phyloP scores from a whole-genome alignment of 1,140 invertebrate genomes.

The Lordiphosa stackelbergi region DNA sequence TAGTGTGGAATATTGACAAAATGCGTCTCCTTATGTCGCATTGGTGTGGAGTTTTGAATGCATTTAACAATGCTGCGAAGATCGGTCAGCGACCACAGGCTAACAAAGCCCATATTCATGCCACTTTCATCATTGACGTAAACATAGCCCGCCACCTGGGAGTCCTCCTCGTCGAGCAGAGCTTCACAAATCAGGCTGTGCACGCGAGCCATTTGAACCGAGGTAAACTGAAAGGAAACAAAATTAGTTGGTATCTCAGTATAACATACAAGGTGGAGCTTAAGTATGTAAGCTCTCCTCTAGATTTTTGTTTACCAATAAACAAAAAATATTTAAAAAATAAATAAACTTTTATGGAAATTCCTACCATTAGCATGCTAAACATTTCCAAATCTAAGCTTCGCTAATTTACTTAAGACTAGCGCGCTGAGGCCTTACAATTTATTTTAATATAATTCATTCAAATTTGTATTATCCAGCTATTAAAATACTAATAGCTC shows the following conservation, averaged over 20 bases:
- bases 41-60: constrained; percentile 92
- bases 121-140: constrained; percentile 91
- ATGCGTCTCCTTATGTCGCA: constrained; percentile 90
- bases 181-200: constrained; percentile 87
- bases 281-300: too few species aligned
- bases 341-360: too few species aligned
- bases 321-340: too few species aligned
- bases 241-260: neutral
- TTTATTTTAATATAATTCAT: too few species aligned
- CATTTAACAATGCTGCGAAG: constrained; percentile 87
- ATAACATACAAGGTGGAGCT: too few species aligned
- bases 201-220: constrained; percentile 85
- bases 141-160: constrained; percentile 86
- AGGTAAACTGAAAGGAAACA: constrained; percentile 78
- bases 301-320: too few species aligned
- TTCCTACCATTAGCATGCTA: too few species aligned
- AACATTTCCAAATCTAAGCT: too few species aligned
- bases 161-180: constrained; percentile 88
- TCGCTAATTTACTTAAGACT: too few species aligned
- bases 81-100: constrained; percentile 88
- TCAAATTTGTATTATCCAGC: too few species aligned
- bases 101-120: constrained; percentile 88
- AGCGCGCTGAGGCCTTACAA: too few species aligned
- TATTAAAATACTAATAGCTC: too few species aligned
- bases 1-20: constrained; percentile 89